Percentiles rank a stretch among this genome's conserved stretches.
phyloP scores from a whole-genome alignment of 2,888 invertebrate species.

The Pollenia griseotomentosa region DNA sequence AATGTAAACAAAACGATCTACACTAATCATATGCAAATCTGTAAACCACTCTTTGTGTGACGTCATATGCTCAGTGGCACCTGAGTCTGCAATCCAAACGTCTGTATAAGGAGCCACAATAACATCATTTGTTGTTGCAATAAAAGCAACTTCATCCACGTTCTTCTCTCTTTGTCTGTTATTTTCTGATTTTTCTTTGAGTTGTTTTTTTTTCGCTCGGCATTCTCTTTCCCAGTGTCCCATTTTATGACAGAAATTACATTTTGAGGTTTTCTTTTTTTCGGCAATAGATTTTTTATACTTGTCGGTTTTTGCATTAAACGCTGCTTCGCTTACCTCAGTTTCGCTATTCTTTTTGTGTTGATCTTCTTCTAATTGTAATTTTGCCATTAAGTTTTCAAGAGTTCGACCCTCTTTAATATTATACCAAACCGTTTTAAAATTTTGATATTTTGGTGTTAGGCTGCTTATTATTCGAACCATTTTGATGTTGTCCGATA shows the following conservation, averaged over 20 bases:
- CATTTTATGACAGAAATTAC: slow-evolving; percentile 55
- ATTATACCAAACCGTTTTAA: slow-evolving; percentile 74
- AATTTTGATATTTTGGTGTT: slow-evolving; percentile 68
- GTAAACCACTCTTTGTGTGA: slow-evolving; percentile 40
- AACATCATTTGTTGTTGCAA: slow-evolving; percentile 37
- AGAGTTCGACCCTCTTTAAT: slow-evolving; percentile 71
- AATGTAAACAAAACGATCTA: slow-evolving; percentile 44
- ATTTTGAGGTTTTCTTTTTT: slow-evolving; percentile 51
- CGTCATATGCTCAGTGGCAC: slow-evolving; percentile 70
- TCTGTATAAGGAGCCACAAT: slow-evolving; percentile 11
- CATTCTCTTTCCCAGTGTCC: slow-evolving; percentile 64
- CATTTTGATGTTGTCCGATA: slow-evolving; percentile 73
- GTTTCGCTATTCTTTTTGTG: slow-evolving; percentile 45
- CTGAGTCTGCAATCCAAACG: slow-evolving; percentile 62
- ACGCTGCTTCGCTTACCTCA: slow-evolving; percentile 28
- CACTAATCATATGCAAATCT: slow-evolving; percentile 34
- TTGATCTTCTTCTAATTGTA: slow-evolving; percentile 63
- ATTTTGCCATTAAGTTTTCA: slow-evolving; percentile 62
- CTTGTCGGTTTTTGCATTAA: slow-evolving; percentile 36
- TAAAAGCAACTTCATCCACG: slow-evolving; percentile 53
- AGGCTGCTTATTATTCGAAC: slow-evolving; percentile 70
- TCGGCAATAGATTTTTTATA: slow-evolving; percentile 49
- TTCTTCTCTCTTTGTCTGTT: slow-evolving; percentile 43
- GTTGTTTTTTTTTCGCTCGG: slow-evolving; percentile 46
- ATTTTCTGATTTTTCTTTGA: slow-evolving; percentile 24